A percentile compares a stretch with the other conserved stretches of the same genome.
These are phyloP conservation scores for Oligia latruncula DNA, from an alignment of 2,888 invertebrate genomes.

Conservation along the genomic window DNA sequence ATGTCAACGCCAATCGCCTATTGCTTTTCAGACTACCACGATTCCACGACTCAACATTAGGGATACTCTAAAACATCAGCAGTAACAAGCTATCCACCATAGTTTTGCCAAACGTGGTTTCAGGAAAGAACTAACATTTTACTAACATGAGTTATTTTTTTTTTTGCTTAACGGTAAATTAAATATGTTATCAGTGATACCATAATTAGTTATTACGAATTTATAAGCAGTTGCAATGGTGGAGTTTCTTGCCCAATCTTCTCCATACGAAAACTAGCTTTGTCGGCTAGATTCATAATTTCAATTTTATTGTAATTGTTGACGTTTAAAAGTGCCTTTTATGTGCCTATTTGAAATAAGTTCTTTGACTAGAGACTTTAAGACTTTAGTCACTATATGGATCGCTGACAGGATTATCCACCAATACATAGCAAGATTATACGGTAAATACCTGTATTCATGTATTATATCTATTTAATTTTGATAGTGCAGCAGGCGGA, in stretches of 20 bases:
- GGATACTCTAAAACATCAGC: not conserved
- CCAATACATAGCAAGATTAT: conserved; percentile 14
- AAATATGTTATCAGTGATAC: not conserved
- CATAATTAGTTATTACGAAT: not conserved
- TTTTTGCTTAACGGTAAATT: not conserved
- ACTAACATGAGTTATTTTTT: too few relatives aligned
- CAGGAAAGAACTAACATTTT: not conserved
- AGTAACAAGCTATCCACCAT: not conserved
- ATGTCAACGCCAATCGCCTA: not conserved
- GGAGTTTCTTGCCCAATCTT: too few relatives aligned
- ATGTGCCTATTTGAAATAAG: too few relatives aligned
- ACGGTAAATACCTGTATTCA: not conserved
- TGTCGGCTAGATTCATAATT: too few relatives aligned
- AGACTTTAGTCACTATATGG: not conserved
- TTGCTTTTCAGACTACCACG: not conserved
- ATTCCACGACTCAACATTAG: not conserved
- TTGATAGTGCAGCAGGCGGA: not conserved
- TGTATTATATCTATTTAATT: not conserved
- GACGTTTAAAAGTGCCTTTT: too few relatives aligned
- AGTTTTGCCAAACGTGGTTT: conserved; percentile 18
- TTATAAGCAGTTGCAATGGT: not conserved
- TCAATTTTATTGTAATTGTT: too few relatives aligned
- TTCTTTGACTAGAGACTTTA: too few relatives aligned
- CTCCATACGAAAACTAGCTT: too few relatives aligned
- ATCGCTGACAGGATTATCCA: not conserved